Evolutionary conservation across 2,113 vertebrate species (phyloP), one percentile per base, ranked within the genome.

Genomic region (Tenrec ecaudatus): DNA sequence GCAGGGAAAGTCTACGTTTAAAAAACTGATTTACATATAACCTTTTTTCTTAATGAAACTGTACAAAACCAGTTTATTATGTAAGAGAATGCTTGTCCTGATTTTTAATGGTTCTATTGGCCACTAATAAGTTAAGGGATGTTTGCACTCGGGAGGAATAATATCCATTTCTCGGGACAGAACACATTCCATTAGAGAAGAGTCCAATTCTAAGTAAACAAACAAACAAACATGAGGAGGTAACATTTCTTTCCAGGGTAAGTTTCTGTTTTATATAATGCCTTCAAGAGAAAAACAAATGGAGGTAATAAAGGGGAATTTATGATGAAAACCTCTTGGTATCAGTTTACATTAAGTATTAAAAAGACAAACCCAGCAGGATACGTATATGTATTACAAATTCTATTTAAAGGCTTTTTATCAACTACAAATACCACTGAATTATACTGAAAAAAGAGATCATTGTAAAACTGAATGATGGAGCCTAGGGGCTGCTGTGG

Each of bases 371-470:
- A 73, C 31, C 16, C 38, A 96, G 31, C 1, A 64, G 87, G 86
- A 84, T 81, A n/a, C 96, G 40, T 57, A 87, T 15, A 7, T 43
- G 73, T 25, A 94, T 77, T 84, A 82, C 53, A 91, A 96, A 89
- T 11, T 22, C 88, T 90, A 23, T 82, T 92, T 81, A 15, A 80
- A 77, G 90, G 43, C 4, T 69, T 40, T 40, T n/a, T 75, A 84
- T 62, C 31, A 27, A 11, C 58, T 80, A 85, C 31, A 23, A 86
- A 85, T 17, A 89, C 6, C 43, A 68, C 4, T 58, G 62, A 86
- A 36, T 43, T 53, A 10, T 82, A 43, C 16, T 83, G 43, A 80
- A 53, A 38, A 33, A 88, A 29, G 16, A 87, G 88, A 68, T 47
- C 40, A 31, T 40, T 88, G 62, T 69, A 88, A 82, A 82, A 16